Evolutionary conservation across 1,140 invertebrate species (phyloP).

Genomic region (Xylocopa sonorina): DNA sequence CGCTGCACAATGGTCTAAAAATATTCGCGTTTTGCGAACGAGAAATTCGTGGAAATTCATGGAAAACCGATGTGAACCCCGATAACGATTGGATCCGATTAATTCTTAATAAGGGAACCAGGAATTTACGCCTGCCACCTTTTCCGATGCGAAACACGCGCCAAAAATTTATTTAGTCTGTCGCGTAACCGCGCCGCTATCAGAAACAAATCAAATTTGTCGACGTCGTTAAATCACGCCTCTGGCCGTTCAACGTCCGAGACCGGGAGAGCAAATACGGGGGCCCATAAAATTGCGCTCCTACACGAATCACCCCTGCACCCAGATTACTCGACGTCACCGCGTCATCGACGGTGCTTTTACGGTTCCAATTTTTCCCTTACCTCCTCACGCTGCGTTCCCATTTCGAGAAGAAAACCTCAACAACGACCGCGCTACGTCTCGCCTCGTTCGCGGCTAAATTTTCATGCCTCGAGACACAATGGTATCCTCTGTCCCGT

Average conservation of each 20-base stretch:
- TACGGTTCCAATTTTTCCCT: constrained; percentile 26
- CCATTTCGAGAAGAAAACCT: background rate
- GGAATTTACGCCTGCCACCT: background rate
- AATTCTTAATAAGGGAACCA: too few species aligned
- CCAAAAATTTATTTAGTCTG: constrained; percentile 50
- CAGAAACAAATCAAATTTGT: constrained; percentile 65
- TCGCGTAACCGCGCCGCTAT: constrained; percentile 28
- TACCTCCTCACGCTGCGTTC: background rate
- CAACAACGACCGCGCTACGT: background rate
- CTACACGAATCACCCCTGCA: constrained; percentile 36
- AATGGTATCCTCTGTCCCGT: constrained; percentile 21
- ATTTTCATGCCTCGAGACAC: background rate
- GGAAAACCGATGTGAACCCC: too few species aligned
- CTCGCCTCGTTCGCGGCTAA: background rate
- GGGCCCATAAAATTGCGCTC: constrained; percentile 39
- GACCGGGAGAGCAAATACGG: constrained; percentile 30
- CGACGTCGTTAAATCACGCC: constrained; percentile 67
- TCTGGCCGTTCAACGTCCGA: constrained; percentile 29
- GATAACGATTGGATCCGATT: too few species aligned
- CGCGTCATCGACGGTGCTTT: constrained; percentile 25
- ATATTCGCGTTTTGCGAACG: constrained; percentile 67
- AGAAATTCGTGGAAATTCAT: constrained; percentile 36
- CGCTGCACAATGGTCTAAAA: constrained; percentile 60
- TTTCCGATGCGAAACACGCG: constrained; percentile 14
- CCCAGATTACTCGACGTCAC: background rate